phyloP scores from a whole-genome alignment of 2,113 vertebrate species.

The Channa maculata region DNA sequence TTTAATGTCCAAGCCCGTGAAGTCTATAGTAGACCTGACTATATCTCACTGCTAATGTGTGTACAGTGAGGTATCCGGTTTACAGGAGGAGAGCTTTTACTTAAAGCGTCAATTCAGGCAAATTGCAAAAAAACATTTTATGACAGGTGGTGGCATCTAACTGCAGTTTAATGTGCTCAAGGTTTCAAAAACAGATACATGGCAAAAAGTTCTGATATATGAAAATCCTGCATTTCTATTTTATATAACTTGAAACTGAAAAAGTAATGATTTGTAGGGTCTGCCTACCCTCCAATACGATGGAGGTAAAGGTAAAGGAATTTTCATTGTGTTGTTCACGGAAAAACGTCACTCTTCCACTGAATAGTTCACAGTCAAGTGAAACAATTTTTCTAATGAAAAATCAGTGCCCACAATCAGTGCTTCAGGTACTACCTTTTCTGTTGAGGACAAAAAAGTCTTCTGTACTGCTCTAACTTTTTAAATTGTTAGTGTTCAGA shows the following conservation, averaged over 20 bases:
- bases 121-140: slow-evolving; percentile 2
- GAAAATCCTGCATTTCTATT: too few relatives aligned
- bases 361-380: not conserved
- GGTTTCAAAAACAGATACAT: not conserved
- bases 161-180: not conserved
- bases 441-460: too few relatives aligned
- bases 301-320: not conserved
- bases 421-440: too few relatives aligned
- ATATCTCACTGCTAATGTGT: slow-evolving; percentile 1
- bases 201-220: too few relatives aligned
- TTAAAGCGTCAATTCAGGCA: not conserved
- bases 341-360: not conserved
- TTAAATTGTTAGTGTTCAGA: too few relatives aligned
- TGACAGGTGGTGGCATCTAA: too few relatives aligned
- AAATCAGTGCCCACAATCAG: too few relatives aligned
- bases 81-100: slow-evolving; percentile 4
- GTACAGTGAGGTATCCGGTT: slow-evolving; percentile 6
- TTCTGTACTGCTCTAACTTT: too few relatives aligned
- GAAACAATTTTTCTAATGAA: not conserved
- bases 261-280: not conserved
- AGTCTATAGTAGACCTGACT: slow-evolving; percentile 3
- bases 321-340: too few relatives aligned
- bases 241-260: too few relatives aligned
- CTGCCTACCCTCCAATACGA: too few relatives aligned
- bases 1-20: slow-evolving; percentile 47